Percentiles rank a stretch among this genome's conserved stretches.
Conservation (phyloP, 1,140 invertebrate species). For the Heliconius hermathena region DNA sequence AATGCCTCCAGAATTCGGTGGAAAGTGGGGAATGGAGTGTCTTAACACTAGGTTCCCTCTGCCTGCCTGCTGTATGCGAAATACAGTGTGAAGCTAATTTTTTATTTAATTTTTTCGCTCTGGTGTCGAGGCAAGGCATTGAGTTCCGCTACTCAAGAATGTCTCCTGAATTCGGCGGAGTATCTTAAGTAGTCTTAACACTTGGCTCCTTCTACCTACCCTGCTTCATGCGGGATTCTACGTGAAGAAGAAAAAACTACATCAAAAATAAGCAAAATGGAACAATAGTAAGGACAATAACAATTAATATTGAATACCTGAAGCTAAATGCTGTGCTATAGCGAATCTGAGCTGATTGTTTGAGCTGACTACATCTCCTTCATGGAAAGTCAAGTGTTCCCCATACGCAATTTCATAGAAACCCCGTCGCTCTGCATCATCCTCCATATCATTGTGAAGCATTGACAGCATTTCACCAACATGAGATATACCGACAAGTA, state of each 20-base stretch:
- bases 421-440: constrained; percentile 69
- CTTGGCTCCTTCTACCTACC: too few relatives aligned
- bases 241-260: too few relatives aligned
- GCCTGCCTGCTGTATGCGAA: too few relatives aligned
- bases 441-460: constrained; percentile 74
- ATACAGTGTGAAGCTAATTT: too few relatives aligned
- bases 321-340: constrained; percentile 70
- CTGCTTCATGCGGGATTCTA: background rate
- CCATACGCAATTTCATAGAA: constrained; percentile 66
- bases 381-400: constrained; percentile 61
- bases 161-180: too few relatives aligned
- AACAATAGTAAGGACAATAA: background rate
- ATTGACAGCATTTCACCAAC: constrained; percentile 71
- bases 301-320: constrained; percentile 48
- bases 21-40: too few relatives aligned
- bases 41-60: too few relatives aligned
- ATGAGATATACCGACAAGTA: constrained; percentile 73
- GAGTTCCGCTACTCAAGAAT: too few relatives aligned
- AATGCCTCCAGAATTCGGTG: too few relatives aligned
- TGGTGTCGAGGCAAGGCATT: too few relatives aligned
- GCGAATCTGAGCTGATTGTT: constrained; percentile 72
- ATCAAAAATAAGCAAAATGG: background rate
- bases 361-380: constrained; percentile 67
- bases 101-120: too few relatives aligned
- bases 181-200: too few relatives aligned